Conservation (phyloP, 2,113 vertebrate genomes). For the Hypocryptadius cinnamomeus region DNA sequence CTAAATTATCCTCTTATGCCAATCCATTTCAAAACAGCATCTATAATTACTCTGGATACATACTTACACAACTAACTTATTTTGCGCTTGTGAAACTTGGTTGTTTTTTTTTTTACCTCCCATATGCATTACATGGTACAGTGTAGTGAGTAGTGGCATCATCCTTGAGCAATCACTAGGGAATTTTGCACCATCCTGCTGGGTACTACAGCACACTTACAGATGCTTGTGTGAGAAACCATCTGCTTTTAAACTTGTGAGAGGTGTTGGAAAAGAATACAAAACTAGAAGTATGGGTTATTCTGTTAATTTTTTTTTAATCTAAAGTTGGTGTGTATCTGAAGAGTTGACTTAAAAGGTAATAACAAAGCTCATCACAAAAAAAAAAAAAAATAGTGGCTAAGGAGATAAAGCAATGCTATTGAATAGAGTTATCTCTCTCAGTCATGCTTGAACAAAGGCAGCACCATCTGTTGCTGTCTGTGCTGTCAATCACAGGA, state of each 20-base stretch:
- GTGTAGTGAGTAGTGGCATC: neutral
- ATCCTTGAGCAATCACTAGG: neutral
- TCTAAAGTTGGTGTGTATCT: neutral
- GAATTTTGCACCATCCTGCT: neutral
- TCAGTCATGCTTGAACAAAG: neutral
- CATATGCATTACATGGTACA: neutral
- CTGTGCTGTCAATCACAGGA: neutral
- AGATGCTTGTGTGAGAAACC: neutral
- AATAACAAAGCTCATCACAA: neutral
- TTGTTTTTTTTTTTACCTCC: neutral
- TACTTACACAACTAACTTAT: neutral
- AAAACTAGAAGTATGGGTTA: neutral
- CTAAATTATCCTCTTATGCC: neutral
- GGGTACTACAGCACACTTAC: neutral
- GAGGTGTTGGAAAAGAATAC: neutral
- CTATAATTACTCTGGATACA: neutral
- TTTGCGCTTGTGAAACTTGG: neutral
- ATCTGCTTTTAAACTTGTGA: neutral
- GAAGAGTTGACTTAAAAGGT: neutral
- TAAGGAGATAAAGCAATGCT: neutral
- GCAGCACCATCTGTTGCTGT: constrained; percentile 38
- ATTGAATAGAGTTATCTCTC: neutral
- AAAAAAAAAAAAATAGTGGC: neutral
- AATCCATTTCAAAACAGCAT: neutral
- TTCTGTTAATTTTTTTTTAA: neutral